phyloP scores from a whole-genome alignment of 2,888 invertebrate genomes.

The Eristalis tenax region DNA sequence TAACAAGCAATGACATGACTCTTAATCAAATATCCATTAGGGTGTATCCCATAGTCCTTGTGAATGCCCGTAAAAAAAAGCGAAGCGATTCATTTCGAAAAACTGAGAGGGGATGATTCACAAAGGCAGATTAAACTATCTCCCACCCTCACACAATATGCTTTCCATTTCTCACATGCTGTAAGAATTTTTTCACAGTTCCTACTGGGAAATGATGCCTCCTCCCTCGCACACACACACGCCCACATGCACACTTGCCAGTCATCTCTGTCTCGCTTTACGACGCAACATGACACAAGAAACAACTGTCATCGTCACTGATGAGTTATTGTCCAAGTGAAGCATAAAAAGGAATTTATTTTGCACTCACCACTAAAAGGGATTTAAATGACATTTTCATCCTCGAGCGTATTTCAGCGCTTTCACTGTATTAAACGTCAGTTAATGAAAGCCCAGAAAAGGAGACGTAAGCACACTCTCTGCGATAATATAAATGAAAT shows the following conservation, averaged over 20 bases:
- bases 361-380: conserved; percentile 34
- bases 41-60: conserved; percentile 45
- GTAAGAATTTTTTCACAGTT: no score
- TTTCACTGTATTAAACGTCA: conserved; percentile 40
- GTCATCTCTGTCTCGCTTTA: not conserved
- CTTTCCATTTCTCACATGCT: conserved; percentile 10
- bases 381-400: conserved; percentile 59
- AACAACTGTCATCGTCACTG: conserved; percentile 62
- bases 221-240: not conserved
- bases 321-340: conserved; percentile 53
- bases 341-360: not conserved
- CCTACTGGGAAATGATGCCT: not conserved
- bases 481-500: conserved; percentile 57
- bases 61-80: conserved; percentile 14
- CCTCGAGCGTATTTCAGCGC: conserved; percentile 41
- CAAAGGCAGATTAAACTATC: conserved; percentile 48
- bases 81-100: conserved; percentile 13
- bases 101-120: conserved; percentile 26
- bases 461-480: conserved; percentile 6
- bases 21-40: conserved; percentile 66
- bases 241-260: no score
- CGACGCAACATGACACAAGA: conserved; percentile 3
- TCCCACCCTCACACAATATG: conserved; percentile 16
- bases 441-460: conserved; percentile 34
- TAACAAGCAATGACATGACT: conserved; percentile 54